Conservation (phyloP, 2,113 vertebrate species). For the Ancistrus triradiatus region DNA sequence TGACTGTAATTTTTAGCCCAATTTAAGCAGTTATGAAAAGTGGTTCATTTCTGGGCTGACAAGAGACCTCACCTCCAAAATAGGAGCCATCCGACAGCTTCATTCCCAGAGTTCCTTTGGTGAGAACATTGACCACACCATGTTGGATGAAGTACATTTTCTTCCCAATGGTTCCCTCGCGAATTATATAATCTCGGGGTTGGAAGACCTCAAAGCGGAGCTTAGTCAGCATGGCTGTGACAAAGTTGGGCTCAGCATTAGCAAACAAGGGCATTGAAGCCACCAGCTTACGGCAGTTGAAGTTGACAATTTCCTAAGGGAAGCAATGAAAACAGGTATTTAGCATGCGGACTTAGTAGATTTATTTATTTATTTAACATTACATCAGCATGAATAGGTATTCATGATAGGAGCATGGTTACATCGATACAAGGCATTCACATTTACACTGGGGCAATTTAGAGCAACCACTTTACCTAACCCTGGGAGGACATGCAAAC, state of each 20-base stretch:
- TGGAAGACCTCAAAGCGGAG: constrained; percentile 97
- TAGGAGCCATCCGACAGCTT: constrained; percentile 97
- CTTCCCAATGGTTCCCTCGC: constrained; percentile 93
- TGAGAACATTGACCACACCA: constrained; percentile 85
- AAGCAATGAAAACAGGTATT: background rate
- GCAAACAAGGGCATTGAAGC: constrained; percentile 95
- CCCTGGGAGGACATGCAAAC: no score
- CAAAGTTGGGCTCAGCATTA: constrained; percentile 95
- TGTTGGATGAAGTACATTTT: constrained; percentile 99
- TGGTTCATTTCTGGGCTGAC: no score
- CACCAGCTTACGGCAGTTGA: constrained; percentile 97
- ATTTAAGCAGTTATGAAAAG: constrained; percentile 4
- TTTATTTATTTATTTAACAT: background rate
- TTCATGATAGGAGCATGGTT: no score
- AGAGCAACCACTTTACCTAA: no score
- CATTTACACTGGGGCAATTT: no score
- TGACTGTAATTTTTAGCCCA: no score
- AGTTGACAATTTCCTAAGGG: constrained; percentile 90
- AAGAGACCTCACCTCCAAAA: constrained; percentile 82
- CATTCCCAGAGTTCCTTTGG: constrained; percentile 87
- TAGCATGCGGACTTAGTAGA: no score
- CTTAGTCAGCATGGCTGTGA: constrained; percentile 95
- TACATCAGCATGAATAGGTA: no score
- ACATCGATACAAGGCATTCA: no score
- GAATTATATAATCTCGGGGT: constrained; percentile 91